Base-by-base conservation (phyloP, 2,888 invertebrate species). In the Rhagonycha lutea region DNA sequence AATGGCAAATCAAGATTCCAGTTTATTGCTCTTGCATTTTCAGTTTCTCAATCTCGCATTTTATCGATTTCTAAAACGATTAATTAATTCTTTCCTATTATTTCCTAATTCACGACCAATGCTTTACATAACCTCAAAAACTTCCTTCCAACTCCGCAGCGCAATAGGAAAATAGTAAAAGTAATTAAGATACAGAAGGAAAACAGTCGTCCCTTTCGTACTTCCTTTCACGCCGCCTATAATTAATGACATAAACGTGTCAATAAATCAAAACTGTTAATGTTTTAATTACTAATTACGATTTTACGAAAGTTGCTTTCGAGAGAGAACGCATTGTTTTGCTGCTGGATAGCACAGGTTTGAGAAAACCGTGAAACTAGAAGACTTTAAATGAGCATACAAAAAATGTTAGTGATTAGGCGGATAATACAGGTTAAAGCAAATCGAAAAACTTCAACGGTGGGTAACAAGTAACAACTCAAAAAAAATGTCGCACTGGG, bases 1-100 rank as follows among this genome's bases (percentile, higher is more conserved):
- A 65, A 65, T 47, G 65, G 47, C 47, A 47, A 47, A 47, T 47
- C 72, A 65, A 32, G 68, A 73, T 61, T 28, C 18, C 47, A 61
- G 29, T 68, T 68, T 65, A 69, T 61, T 68, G 26, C 68, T 60
- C 61, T 61, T 73, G 60, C 60, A 14, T 68, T 73, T 73, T 60
- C 61, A 68, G 60, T 73, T 68, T 61, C 68, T 61, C 67, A 72
- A 63, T 69, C 47, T 18, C 24, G 14, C 18, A 60, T 18, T 69
- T 67, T 28, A 67, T 67, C 28, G 26, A 67, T 67, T 47, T 47
- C 47, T 47, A 47, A 47, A 47, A n/a, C 47, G 47, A 47, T 47
- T 47, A 47, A 47, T 47, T 47, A 47, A 47, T 47, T 47, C 47
- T 47, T 5, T 32, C 32, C 12, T 12, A n/a, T 47, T n/a, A 47